Percentiles rank a stretch among this genome's conserved stretches.
Conservation (phyloP, 2,888 invertebrate species). For the Drosophila helvetica region DNA sequence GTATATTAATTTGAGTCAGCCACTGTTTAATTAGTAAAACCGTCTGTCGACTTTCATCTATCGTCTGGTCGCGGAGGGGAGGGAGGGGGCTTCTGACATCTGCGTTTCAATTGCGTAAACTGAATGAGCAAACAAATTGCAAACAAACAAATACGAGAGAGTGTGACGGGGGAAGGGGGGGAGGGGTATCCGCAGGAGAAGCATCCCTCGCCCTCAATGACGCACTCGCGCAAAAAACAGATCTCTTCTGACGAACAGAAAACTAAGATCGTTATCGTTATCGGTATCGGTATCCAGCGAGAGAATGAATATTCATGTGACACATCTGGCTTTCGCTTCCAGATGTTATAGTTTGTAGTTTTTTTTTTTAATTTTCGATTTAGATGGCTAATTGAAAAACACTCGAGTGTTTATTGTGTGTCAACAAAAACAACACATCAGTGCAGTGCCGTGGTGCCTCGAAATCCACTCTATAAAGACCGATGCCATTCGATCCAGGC, state of each 20-base stretch:
- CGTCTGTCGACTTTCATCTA: not conserved
- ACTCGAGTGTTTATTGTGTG: not conserved
- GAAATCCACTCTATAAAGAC: not conserved
- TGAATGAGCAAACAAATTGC: constrained; percentile 24
- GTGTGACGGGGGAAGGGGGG: not conserved
- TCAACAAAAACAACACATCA: not conserved
- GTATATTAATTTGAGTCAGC: constrained; percentile 22
- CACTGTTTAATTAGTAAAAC: constrained; percentile 49
- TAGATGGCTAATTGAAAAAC: not conserved
- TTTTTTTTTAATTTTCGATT: not conserved
- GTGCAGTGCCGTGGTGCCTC: no score
- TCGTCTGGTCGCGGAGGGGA: not conserved
- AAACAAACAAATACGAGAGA: constrained; percentile 2
- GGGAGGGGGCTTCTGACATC: not conserved
- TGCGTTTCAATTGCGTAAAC: constrained; percentile 51
- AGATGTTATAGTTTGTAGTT: not conserved
- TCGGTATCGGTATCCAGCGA: no score
- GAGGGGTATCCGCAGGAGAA: not conserved
- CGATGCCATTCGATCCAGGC: not conserved
- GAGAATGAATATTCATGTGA: not conserved
- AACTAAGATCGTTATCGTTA: not conserved
- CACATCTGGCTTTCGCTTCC: not conserved
- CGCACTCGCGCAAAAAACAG: not conserved
- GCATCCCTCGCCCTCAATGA: not conserved
- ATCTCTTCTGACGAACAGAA: not conserved